A percentile compares a stretch with the other conserved stretches of the same genome.
phyloP scores from a whole-genome alignment of 2,797 vertebrate genomes.

The Hemibagrus guttatus region DNA sequence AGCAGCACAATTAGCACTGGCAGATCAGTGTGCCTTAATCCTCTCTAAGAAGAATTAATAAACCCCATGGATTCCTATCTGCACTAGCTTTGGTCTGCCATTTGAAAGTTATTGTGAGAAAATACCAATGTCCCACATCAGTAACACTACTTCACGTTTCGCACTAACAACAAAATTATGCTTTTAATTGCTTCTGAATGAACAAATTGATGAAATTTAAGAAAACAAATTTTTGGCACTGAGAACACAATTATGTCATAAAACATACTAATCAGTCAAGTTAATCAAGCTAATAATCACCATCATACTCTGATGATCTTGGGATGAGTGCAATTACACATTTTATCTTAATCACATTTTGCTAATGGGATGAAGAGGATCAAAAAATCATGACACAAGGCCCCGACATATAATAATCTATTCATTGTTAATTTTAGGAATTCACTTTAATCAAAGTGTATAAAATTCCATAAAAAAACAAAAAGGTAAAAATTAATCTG shows the following conservation, averaged over 20 bases:
- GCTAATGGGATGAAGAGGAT: neutral
- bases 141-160: neutral
- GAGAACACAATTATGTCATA: constrained; percentile 9
- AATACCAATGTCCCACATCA: neutral
- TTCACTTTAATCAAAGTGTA: neutral
- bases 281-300: constrained; percentile 33
- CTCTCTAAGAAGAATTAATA: constrained; percentile 12
- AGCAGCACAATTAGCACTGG: constrained; percentile 18
- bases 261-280: neutral
- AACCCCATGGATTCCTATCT: neutral
- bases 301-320: neutral
- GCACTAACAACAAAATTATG: no score
- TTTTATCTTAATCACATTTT: neutral
- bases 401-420: neutral
- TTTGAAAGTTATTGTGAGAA: neutral
- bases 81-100: constrained; percentile 20
- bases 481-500: neutral
- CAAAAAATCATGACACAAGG: no score
- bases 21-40: constrained; percentile 27
- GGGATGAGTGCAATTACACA: constrained; percentile 12
- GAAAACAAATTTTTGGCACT: neutral
- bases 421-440: neutral
- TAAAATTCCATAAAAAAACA: no score
- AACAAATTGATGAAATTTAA: neutral
- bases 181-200: neutral